Percentiles rank a stretch among this genome's conserved stretches.
Evolutionary conservation across 2,888 invertebrate species (phyloP).

Genomic region (Clunio marinus): DNA sequence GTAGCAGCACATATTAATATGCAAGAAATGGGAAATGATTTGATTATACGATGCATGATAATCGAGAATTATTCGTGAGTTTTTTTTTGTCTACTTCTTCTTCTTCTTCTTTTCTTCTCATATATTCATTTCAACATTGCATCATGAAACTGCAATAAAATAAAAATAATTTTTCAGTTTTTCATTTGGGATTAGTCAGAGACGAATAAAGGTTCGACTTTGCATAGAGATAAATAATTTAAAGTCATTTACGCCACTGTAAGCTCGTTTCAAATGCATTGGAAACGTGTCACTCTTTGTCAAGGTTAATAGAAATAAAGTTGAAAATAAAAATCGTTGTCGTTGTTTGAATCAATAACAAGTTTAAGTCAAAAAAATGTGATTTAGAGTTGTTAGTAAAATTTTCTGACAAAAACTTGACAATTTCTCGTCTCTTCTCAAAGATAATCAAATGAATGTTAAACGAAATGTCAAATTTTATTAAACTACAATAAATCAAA

Average conservation of each 20-base stretch:
- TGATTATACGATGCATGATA: slow-evolving; percentile 16
- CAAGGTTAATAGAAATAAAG: neutral
- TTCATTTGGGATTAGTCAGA: no score
- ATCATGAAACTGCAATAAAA: neutral
- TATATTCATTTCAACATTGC: neutral
- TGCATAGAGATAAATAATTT: no score
- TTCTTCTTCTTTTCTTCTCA: neutral
- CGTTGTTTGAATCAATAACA: no score
- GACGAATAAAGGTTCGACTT: no score
- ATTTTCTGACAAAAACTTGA: no score
- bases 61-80: slow-evolving; percentile 31
- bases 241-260: neutral
- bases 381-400: no score
- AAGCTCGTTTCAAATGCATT: neutral
- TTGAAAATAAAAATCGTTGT: no score
- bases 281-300: neutral
- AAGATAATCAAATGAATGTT: no score
- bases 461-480: slow-evolving; percentile 33
- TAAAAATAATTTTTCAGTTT: no score
- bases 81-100: no score
- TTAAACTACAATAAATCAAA: slow-evolving; percentile 37
- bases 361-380: no score
- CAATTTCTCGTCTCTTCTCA: no score
- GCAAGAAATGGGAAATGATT: neutral
- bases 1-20: slow-evolving; percentile 25